These are phyloP conservation scores for Coturnix japonica DNA, from an alignment of 2,113 vertebrate genomes.

Conservation along the genomic window DNA sequence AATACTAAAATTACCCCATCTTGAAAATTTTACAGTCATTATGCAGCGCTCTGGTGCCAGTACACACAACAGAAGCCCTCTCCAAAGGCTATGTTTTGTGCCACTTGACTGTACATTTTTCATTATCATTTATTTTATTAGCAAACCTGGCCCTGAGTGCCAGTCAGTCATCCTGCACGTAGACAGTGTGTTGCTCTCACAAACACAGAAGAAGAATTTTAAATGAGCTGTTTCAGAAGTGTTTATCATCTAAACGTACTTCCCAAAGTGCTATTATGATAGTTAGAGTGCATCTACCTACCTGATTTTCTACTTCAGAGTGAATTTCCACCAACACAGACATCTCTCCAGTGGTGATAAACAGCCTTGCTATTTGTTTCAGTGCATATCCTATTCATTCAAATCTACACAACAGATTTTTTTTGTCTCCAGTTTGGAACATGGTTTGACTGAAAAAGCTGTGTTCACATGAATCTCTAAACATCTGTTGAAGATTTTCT, in stretches of 20 bases:
- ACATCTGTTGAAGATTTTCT: constrained; percentile 20
- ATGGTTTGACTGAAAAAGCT: constrained; percentile 2
- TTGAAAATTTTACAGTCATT: background rate
- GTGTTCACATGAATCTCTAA: constrained; percentile 10
- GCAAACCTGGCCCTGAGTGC: background rate
- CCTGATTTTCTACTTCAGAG: background rate
- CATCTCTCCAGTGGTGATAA: background rate
- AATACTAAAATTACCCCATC: background rate
- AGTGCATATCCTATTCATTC: background rate
- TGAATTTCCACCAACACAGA: background rate
- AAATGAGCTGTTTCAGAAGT: background rate
- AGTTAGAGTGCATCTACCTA: background rate
- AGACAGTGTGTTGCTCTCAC: background rate
- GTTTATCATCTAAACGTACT: constrained; percentile 2
- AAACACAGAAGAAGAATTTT: constrained; percentile 28
- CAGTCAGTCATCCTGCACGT: background rate
- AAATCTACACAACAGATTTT: background rate
- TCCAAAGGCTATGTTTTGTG: background rate
- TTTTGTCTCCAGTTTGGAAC: background rate
- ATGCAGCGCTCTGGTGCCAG: background rate
- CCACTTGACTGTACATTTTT: background rate
- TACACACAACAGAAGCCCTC: background rate
- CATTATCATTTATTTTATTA: constrained; percentile 21
- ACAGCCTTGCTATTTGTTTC: background rate
- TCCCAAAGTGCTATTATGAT: background rate